phyloP scores from a whole-genome alignment of 1,140 invertebrate species.

The Drosophila subobscura region DNA sequence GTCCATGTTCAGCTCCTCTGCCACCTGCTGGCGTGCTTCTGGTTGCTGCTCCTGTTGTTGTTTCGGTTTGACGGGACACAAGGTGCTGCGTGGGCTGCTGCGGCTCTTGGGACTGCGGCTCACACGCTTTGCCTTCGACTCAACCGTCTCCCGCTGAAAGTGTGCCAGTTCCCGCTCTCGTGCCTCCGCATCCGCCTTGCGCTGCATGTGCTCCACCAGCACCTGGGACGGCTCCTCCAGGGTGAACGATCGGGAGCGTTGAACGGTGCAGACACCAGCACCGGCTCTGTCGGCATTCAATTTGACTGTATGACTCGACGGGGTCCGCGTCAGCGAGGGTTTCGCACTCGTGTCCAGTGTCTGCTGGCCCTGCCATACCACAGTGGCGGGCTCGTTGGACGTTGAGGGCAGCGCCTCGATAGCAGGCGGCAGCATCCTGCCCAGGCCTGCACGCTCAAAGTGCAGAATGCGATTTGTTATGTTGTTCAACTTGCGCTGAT shows the following conservation, averaged over 20 bases:
- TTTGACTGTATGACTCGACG: background rate
- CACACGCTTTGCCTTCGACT: slow-evolving; percentile 75
- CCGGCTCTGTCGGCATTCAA: background rate
- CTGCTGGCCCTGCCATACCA: slow-evolving; percentile 41
- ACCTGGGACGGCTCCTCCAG: slow-evolving; percentile 86
- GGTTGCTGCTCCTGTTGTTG: background rate
- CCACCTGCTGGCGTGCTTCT: background rate
- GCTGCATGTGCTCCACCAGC: slow-evolving; percentile 85
- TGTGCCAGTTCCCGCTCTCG: slow-evolving; percentile 15
- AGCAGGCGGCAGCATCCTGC: background rate
- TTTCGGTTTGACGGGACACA: too few species aligned
- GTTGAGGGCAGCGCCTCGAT: too few species aligned
- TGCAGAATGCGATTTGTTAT: slow-evolving; percentile 58
- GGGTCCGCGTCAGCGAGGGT: slow-evolving; percentile 25
- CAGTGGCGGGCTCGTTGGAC: background rate
- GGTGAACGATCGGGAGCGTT: slow-evolving; percentile 86
- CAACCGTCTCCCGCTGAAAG: slow-evolving; percentile 65
- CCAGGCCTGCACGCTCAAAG: slow-evolving; percentile 39
- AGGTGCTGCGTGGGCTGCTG: slow-evolving; percentile 3
- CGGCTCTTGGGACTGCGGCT: slow-evolving; percentile 31
- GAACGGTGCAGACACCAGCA: slow-evolving; percentile 2
- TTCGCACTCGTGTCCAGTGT: slow-evolving; percentile 62
- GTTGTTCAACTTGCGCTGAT: slow-evolving; percentile 44
- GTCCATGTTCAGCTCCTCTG: slow-evolving; percentile 12
- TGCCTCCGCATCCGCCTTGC: slow-evolving; percentile 17